Percentiles rank a stretch among this genome's conserved stretches.
Evolutionary conservation across 2,113 vertebrate species (phyloP).

Genomic region (Turnix velox): DNA sequence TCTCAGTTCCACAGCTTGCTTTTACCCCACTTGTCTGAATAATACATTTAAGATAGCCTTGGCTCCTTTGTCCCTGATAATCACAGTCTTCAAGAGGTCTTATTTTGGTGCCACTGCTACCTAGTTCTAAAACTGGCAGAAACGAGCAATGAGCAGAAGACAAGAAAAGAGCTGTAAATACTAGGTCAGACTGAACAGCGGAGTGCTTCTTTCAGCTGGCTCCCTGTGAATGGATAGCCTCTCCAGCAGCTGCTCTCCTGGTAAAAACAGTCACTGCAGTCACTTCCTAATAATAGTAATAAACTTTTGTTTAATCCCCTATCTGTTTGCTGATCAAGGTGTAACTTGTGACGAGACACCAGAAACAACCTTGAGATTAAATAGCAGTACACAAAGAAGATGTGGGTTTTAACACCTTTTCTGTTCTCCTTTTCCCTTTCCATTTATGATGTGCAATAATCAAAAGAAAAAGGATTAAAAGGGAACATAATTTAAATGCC

Average conservation of each 20-base stretch:
- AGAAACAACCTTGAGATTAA: slow-evolving; percentile 28
- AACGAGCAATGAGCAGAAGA: background rate
- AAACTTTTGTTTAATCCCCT: slow-evolving; percentile 54
- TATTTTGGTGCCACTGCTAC: background rate
- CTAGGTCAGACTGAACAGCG: background rate
- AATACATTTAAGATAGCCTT: background rate
- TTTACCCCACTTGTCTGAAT: background rate
- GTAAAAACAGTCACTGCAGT: slow-evolving; percentile 50
- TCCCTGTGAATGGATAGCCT: slow-evolving; percentile 43
- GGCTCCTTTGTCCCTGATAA: background rate
- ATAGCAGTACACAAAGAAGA: background rate
- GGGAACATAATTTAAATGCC: background rate
- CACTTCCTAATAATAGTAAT: slow-evolving; percentile 64
- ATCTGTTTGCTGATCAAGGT: slow-evolving; percentile 24
- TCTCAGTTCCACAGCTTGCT: background rate
- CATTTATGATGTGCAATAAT: background rate
- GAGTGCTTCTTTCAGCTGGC: slow-evolving; percentile 1
- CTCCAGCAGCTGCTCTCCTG: slow-evolving; percentile 55
- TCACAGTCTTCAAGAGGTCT: background rate
- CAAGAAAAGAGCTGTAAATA: background rate
- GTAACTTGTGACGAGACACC: background rate
- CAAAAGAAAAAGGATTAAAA: slow-evolving; percentile 26
- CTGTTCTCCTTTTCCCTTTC: background rate
- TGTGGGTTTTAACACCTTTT: background rate
- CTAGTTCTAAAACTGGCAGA: background rate